Evolutionary conservation across 53 echinoderm and acorn worm species (phyloP), one percentile per base, ranked within the genome.

Genomic region (Astropecten irregularis): DNA sequence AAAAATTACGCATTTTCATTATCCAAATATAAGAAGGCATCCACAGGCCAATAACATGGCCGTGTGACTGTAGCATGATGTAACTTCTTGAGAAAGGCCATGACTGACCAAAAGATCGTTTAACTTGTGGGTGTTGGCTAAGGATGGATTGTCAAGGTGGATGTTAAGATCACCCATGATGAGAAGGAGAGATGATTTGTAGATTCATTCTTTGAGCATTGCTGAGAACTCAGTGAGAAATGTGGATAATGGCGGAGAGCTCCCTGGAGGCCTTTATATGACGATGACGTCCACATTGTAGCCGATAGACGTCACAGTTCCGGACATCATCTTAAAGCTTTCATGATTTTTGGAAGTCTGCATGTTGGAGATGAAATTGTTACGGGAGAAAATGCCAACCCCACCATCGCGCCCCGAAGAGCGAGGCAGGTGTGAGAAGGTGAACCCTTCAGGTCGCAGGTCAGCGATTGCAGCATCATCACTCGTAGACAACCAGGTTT

Each of bases 251-350:
- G 42, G 28, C 25, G 37, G 8, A 38, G 59, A 40, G 59, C 60
- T 42, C 40, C 62, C 61, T 1, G 62, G 62, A 38, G 79, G n/a
- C n/a, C n/a, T n/a, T n/a, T n/a, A n/a, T n/a, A n/a, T n/a, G n/a
- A n/a, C n/a, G n/a, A n/a, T n/a, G 21, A 61, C 2, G 79, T 81
- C 62, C n/a, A n/a, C 27, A 63, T 61, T 60, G 37, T 60, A 26
- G 11, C 28, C 19, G n/a, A 15, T 79, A 5, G 79, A 79, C 20
- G 38, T 62, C 29, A 40, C 49, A 28, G 31, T 79, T 22, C 36
- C 62, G 38, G 38, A 40, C 19, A 61, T 60, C 62, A 79, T 61
- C 46, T 79, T 61, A 38, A 61, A 79, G 15, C 40, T 40, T 61
- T 79, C 36, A 4, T n/a, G n/a, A n/a, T n/a, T n/a, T n/a, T n/a